These are phyloP conservation scores for Theocolax elegans DNA, from an alignment of 1,140 invertebrate genomes.

Conservation along the genomic window DNA sequence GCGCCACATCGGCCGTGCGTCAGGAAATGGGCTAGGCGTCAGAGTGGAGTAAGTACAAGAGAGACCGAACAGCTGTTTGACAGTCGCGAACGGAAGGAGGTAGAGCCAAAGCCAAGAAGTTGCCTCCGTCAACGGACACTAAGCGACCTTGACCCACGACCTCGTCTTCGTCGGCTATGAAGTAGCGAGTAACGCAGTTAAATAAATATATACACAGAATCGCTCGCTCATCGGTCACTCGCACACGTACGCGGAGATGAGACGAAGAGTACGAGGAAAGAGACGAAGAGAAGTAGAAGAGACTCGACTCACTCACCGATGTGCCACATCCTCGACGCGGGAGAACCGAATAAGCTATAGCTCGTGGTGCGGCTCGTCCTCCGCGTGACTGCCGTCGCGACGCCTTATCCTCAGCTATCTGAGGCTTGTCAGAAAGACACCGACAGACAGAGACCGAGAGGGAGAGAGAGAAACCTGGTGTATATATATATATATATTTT, in stretches of 20 bases:
- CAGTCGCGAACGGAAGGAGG: conserved; percentile 53
- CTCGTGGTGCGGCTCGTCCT: conserved; percentile 8
- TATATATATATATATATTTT: too few relatives aligned
- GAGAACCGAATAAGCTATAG: too few relatives aligned
- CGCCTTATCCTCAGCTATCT: too few relatives aligned
- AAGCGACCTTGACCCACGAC: conserved; percentile 64
- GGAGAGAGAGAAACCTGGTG: neutral
- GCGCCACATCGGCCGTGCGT: neutral
- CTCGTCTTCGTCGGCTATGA: conserved; percentile 41
- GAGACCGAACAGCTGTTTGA: conserved; percentile 66
- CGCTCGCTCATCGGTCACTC: too few relatives aligned
- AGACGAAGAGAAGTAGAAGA: neutral
- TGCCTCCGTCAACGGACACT: conserved; percentile 6
- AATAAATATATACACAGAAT: neutral
- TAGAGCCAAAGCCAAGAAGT: conserved; percentile 33
- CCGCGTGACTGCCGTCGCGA: neutral
- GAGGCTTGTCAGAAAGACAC: too few relatives aligned
- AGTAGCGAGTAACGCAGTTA: neutral
- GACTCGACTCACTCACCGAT: conserved; percentile 51
- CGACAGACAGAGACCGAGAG: too few relatives aligned
- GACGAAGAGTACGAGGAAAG: conserved; percentile 41
- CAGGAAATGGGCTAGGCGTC: conserved; percentile 40
- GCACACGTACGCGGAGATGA: too few relatives aligned
- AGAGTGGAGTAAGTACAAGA: too few relatives aligned
- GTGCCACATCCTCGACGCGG: conserved; percentile 57